Percentiles rank a stretch among this genome's conserved stretches.
Evolutionary conservation across 2,113 vertebrate species (phyloP).

Genomic region (Campylomormyrus tamandua): DNA sequence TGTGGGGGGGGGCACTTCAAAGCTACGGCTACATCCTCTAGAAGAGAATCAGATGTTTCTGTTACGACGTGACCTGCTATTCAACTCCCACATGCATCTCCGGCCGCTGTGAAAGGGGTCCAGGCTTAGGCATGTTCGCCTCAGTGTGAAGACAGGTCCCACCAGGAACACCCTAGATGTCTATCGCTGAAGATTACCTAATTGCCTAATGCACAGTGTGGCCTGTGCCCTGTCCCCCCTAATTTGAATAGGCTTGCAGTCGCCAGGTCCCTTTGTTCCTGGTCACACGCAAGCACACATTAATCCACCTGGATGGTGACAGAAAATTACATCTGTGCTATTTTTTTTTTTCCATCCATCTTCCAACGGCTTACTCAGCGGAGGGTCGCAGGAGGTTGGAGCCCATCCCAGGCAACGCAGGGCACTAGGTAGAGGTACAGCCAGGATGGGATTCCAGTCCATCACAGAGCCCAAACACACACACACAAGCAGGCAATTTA

Average conservation of each 20-base stretch:
- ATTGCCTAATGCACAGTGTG: not conserved
- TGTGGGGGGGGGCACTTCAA: constrained; percentile 22
- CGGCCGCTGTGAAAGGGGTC: not conserved
- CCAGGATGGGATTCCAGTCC: not conserved
- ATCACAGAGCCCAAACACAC: not conserved
- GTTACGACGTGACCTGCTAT: constrained; percentile 12
- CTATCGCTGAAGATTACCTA: constrained; percentile 4
- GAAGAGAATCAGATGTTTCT: constrained; percentile 22
- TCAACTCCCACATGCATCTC: constrained; percentile 15
- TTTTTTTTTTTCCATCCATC: not conserved
- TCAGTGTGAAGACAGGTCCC: not conserved
- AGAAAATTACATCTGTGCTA: not conserved
- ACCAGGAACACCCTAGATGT: not conserved
- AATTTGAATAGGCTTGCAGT: not conserved
- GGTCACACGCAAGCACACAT: not conserved
- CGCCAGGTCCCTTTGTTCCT: not conserved
- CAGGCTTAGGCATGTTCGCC: not conserved
- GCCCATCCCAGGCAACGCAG: not conserved
- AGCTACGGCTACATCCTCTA: constrained; percentile 3
- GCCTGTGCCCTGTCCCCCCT: not conserved
- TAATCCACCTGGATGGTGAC: not conserved
- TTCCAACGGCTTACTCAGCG: not conserved
- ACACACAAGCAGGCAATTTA: not conserved
- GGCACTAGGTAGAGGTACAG: not conserved
- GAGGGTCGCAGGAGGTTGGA: not conserved